Conservation (phyloP, 2,113 vertebrate species). For the Polypterus senegalus region DNA sequence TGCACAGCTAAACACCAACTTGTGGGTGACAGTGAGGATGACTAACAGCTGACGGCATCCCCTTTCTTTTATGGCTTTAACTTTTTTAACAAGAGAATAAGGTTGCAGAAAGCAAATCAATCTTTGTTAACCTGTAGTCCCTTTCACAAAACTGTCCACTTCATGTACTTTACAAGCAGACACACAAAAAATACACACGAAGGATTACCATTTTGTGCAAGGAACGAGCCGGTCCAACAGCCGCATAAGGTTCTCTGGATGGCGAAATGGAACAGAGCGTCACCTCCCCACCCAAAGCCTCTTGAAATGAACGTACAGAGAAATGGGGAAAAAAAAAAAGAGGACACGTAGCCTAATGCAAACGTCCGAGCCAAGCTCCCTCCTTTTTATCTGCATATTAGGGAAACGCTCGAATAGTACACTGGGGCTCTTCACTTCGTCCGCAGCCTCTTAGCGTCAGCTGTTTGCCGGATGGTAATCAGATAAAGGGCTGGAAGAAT, state of each 20-base stretch:
- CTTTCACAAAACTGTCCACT: no score
- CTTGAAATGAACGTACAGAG: slow-evolving; percentile 1
- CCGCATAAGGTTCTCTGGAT: no score
- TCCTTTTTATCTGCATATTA: slow-evolving; percentile 48
- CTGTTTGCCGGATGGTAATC: slow-evolving; percentile 67
- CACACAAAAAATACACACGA: slow-evolving; percentile 16
- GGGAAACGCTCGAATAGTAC: slow-evolving; percentile 57
- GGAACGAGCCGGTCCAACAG: no score
- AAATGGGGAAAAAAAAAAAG: slow-evolving; percentile 24
- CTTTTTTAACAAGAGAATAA: no score
- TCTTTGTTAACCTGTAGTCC: no score
- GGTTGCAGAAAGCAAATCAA: no score
- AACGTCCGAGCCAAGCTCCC: slow-evolving; percentile 30
- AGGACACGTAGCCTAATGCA: slow-evolving; percentile 29
- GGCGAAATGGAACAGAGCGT: no score
- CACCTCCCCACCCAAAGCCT: no score
- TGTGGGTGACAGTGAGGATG: no score
- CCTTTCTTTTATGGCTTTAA: no score
- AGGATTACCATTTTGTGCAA: slow-evolving; percentile 9
- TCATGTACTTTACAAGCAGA: no score
- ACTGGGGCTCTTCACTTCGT: slow-evolving; percentile 63
- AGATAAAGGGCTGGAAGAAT: slow-evolving; percentile 67
- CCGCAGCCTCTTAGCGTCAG: slow-evolving; percentile 66
- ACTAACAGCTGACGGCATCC: no score
- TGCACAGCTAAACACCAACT: slow-evolving; percentile 5